A percentile compares a stretch with the other conserved stretches of the same genome.
Conservation (phyloP, 2,113 vertebrate genomes). For the Phyllostomus discolor region DNA sequence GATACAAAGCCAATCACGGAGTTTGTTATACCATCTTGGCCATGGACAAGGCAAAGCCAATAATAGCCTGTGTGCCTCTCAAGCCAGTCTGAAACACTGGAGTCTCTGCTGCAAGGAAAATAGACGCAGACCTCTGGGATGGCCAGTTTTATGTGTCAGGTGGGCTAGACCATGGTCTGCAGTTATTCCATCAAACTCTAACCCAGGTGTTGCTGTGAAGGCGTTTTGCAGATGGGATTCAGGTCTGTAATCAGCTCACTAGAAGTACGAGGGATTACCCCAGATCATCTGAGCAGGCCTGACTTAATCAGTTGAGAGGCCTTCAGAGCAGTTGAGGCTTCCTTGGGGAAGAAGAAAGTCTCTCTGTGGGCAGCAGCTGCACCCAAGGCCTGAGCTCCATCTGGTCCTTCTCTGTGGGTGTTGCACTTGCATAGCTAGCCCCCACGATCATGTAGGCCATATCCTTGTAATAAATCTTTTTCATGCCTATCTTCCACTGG, state of each 20-base stretch:
- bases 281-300: background rate
- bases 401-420: background rate
- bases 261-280: background rate
- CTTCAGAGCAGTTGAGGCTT: background rate
- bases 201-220: background rate
- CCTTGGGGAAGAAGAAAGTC: background rate
- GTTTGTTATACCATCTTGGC: accelerated
- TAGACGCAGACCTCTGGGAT: background rate
- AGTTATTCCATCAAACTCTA: background rate
- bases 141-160: background rate
- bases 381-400: too few species aligned
- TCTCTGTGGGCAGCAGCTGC: background rate
- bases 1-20: background rate
- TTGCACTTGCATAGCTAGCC: background rate
- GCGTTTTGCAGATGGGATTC: background rate
- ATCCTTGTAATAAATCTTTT: background rate
- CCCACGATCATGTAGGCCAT: background rate
- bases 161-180: background rate
- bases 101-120: background rate
- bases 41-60: background rate
- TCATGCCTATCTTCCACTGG: background rate
- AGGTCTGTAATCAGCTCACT: background rate
- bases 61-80: background rate
- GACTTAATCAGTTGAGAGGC: background rate
- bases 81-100: background rate